A percentile compares a stretch with the other conserved stretches of the same genome.
Conservation (phyloP, 1,140 invertebrate species). For the Himalopsyche phryganea region DNA sequence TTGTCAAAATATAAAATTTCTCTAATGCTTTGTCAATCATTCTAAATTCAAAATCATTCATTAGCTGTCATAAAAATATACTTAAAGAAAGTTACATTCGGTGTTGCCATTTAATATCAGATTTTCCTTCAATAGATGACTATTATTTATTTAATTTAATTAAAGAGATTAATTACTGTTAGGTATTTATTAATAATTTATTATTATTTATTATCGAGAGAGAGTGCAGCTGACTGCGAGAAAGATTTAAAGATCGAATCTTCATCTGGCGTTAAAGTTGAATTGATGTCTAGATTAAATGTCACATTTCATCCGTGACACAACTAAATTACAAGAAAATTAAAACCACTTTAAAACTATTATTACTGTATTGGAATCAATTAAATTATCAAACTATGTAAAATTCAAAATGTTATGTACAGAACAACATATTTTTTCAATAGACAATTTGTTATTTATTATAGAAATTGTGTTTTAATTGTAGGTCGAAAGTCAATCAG, state of each 20-base stretch:
- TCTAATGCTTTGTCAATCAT: too few relatives aligned
- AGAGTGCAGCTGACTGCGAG: not conserved
- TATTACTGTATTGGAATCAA: not conserved
- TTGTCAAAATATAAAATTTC: too few relatives aligned
- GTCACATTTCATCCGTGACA: conserved; percentile 26
- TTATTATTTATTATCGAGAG: conserved; percentile 24
- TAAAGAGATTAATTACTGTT: not conserved
- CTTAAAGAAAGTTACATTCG: too few relatives aligned
- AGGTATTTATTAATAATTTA: not conserved
- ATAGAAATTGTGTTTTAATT: conserved; percentile 31
- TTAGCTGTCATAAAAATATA: too few relatives aligned
- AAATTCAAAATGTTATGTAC: conserved; percentile 16
- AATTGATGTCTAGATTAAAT: conserved; percentile 34
- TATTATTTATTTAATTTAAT: conserved; percentile 11
- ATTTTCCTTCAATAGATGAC: not conserved
- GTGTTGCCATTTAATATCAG: too few relatives aligned
- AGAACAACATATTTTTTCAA: conserved; percentile 28
- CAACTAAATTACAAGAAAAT: not conserved
- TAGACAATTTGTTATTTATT: conserved; percentile 29
- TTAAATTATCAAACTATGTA: too few relatives aligned
- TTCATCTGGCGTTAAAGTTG: conserved; percentile 25
- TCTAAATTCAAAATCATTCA: too few relatives aligned
- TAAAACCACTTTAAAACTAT: not conserved
- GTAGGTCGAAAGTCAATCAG: conserved; percentile 26
- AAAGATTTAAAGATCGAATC: not conserved